phyloP scores from a whole-genome alignment of 2,113 vertebrate genomes.

The Myxocyprinus asiaticus region DNA sequence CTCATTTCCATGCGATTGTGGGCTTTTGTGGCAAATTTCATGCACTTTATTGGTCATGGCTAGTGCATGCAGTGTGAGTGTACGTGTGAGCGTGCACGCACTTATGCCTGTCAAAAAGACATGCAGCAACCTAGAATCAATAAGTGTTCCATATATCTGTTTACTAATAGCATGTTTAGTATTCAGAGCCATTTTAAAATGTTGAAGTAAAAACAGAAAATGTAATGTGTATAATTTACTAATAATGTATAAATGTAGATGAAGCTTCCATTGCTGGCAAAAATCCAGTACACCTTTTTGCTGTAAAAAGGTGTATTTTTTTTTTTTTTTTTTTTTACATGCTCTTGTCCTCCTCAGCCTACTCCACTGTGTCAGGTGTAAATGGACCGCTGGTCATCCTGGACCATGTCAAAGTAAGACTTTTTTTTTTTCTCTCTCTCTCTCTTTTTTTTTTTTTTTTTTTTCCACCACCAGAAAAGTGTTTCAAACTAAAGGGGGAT shows the following conservation, averaged over 20 bases:
- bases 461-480: too few species aligned
- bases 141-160: conserved; percentile 13
- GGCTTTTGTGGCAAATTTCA: conserved; percentile 46
- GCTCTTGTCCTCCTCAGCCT: conserved; percentile 67
- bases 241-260: background rate
- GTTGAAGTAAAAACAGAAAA: background rate
- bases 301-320: background rate
- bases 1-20: conserved; percentile 46
- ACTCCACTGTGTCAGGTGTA: conserved; percentile 80
- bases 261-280: background rate
- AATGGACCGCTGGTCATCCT: conserved; percentile 83
- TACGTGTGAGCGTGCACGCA: background rate
- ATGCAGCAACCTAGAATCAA: conserved; percentile 7
- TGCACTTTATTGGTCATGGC: conserved; percentile 11
- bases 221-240: background rate
- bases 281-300: background rate
- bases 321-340: conserved; percentile 9
- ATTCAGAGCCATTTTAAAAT: background rate
- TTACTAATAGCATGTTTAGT: conserved; percentile 17
- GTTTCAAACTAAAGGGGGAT: too few species aligned
- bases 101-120: background rate
- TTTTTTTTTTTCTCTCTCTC: background rate
- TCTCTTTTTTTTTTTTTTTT: background rate
- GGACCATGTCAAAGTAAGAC: conserved; percentile 80
- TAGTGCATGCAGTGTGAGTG: background rate